Evolutionary conservation across 2,888 invertebrate species (phyloP).

Genomic region (Synanthedon myopaeformis): DNA sequence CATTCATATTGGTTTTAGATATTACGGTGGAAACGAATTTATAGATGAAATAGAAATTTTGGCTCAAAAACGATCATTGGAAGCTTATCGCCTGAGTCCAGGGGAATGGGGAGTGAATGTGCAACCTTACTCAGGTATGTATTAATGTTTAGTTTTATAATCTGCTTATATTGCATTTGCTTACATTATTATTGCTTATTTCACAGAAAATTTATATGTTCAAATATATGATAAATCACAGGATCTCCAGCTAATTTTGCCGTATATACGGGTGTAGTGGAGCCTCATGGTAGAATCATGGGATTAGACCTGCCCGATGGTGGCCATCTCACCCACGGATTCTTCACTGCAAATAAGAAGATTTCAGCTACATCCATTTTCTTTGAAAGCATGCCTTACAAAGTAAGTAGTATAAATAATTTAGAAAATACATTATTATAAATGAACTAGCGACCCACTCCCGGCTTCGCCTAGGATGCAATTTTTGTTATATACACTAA

Average conservation of each 20-base stretch:
- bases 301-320: slow-evolving; percentile 96
- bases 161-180: no score
- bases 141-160: no score
- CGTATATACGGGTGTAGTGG: slow-evolving; percentile 90
- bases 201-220: neutral
- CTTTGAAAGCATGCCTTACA: slow-evolving; percentile 99
- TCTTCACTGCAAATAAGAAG: slow-evolving; percentile 89
- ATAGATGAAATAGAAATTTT: slow-evolving; percentile 94
- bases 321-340: slow-evolving; percentile 94
- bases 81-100: slow-evolving; percentile 83
- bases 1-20: slow-evolving; percentile 67
- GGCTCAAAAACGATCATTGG: slow-evolving; percentile 87
- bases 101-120: slow-evolving; percentile 98
- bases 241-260: slow-evolving; percentile 97
- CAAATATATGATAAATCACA: slow-evolving; percentile 12
- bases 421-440: no score
- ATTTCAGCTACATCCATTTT: slow-evolving; percentile 97
- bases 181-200: no score
- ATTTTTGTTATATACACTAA: no score
- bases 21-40: slow-evolving; percentile 97
- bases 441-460: no score
- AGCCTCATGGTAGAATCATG: slow-evolving; percentile 97
- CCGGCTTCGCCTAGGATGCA: no score
- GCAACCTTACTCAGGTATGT: slow-evolving; percentile 89
- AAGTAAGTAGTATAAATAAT: slow-evolving; percentile 61